Percentiles rank a stretch among this genome's conserved stretches.
phyloP scores from a whole-genome alignment of 2,113 vertebrate genomes.

The Pluvianellus socialis region DNA sequence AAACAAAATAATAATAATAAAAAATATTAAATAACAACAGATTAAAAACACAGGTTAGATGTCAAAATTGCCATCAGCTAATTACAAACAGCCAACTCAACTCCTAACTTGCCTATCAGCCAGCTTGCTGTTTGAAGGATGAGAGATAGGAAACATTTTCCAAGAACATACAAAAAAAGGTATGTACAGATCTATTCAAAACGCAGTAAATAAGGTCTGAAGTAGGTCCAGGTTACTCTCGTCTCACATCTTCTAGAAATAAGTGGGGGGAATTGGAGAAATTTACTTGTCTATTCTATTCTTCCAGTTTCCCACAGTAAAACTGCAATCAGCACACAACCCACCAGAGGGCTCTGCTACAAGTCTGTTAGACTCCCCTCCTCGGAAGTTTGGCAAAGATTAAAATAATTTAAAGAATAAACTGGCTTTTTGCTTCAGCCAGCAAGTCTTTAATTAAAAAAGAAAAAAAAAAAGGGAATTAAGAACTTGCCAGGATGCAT shows the following conservation, averaged over 20 bases:
- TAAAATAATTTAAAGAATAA: slow-evolving; percentile 10
- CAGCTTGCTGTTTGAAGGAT: not conserved
- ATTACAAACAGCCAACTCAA: not conserved
- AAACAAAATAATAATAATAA: not conserved
- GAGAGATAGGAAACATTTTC: not conserved
- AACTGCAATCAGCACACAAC: not conserved
- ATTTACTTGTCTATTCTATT: not conserved
- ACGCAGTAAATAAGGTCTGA: not conserved
- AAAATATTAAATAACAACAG: not conserved
- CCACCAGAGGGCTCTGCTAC: not conserved
- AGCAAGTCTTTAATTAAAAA: not conserved
- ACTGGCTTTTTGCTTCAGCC: not conserved
- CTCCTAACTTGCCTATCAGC: not conserved
- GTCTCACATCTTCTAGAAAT: not conserved
- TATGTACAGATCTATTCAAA: not conserved
- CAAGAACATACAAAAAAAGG: slow-evolving; percentile 9
- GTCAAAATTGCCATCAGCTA: not conserved
- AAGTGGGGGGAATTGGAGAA: not conserved
- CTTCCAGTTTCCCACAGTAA: not conserved
- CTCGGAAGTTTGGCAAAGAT: not conserved
- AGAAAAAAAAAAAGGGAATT: not conserved
- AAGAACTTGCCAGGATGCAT: not conserved
- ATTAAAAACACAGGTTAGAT: not conserved
- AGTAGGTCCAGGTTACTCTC: not conserved
- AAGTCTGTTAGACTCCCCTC: not conserved